Evolutionary conservation across 2,797 vertebrate genomes (phyloP).

Genomic region (Petrocephalus sullivani): DNA sequence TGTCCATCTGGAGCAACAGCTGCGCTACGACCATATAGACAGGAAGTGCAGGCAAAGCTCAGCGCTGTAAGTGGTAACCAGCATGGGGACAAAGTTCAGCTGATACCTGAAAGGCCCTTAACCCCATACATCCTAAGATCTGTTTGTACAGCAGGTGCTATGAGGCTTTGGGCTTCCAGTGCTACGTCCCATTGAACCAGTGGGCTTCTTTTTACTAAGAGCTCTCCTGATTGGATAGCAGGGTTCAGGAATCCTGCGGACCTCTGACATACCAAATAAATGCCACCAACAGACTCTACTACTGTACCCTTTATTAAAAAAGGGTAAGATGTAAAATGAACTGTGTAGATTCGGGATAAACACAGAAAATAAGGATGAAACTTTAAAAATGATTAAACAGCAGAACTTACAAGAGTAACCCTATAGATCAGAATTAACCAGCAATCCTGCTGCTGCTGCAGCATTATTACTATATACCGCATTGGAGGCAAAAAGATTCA

Average conservation of each 20-base stretch:
- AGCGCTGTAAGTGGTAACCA: not conserved
- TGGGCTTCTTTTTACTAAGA: not conserved
- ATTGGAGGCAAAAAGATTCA: not conserved
- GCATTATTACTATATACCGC: not conserved
- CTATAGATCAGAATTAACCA: not conserved
- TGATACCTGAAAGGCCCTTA: not conserved
- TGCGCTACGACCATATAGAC: slow-evolving; percentile 35
- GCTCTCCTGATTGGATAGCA: not conserved
- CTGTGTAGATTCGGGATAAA: not conserved
- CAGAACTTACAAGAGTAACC: not conserved
- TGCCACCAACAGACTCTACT: not conserved
- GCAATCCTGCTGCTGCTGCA: not conserved
- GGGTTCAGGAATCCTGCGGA: not conserved
- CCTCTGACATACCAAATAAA: not conserved
- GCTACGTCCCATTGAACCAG: not conserved
- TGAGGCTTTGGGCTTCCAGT: not conserved
- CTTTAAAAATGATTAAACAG: not conserved
- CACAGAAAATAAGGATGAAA: too few relatives aligned
- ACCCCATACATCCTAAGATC: not conserved
- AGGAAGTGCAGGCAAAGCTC: slow-evolving; percentile 6
- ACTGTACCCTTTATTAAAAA: not conserved
- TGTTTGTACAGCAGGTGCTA: not conserved
- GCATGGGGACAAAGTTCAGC: not conserved
- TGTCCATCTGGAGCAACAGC: slow-evolving; percentile 40
- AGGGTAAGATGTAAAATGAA: not conserved